phyloP scores from a whole-genome alignment of 2,888 invertebrate genomes.

The Tolmerus cingulatus region DNA sequence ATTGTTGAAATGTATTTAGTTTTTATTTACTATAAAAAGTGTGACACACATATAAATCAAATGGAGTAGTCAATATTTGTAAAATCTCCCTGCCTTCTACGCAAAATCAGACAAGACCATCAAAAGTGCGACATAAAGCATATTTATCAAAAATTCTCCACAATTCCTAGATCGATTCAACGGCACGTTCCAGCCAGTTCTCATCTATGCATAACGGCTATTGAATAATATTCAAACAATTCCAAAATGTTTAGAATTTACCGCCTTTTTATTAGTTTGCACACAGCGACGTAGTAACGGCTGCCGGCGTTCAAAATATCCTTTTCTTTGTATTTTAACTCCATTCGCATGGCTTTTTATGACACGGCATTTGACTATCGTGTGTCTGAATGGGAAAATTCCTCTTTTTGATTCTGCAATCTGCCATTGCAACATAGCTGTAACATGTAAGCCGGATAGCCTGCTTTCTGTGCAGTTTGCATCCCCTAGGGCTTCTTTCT shows the following conservation, averaged over 20 bases:
- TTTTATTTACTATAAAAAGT: background rate
- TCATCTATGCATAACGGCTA: background rate
- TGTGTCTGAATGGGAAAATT: background rate
- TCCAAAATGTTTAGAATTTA: background rate
- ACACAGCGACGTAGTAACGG: background rate
- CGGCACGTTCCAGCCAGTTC: background rate
- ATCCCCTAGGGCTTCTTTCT: background rate
- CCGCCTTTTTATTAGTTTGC: background rate
- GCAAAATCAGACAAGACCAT: background rate
- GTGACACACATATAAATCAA: background rate
- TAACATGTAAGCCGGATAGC: background rate
- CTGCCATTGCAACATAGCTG: background rate
- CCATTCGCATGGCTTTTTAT: background rate
- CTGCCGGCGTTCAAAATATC: background rate
- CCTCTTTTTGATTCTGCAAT: background rate
- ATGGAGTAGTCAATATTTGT: background rate
- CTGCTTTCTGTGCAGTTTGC: background rate
- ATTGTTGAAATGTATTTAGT: no score
- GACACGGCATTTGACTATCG: background rate
- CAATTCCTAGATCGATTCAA: background rate
- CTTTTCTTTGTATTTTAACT: background rate
- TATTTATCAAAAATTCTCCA: background rate
- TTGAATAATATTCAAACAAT: background rate
- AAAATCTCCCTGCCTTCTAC: background rate
- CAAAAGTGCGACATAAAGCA: background rate